Base-by-base conservation (phyloP, 2,888 invertebrate species). In the Chaitophorus viminalis region DNA sequence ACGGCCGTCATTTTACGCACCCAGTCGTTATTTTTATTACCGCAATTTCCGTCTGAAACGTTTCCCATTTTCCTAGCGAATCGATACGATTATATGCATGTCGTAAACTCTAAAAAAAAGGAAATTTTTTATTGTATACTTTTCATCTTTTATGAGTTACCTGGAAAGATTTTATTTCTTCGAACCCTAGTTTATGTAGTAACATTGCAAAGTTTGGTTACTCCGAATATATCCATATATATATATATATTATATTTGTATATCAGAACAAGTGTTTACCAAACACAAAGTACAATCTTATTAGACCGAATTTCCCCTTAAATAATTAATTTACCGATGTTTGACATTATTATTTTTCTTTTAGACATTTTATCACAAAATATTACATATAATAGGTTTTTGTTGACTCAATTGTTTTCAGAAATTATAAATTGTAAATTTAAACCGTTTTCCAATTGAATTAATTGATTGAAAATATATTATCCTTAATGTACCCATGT, bases 21-120 rank as follows among this genome's bases (percentile, higher is more conserved):
- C 52, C 78, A 60, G 79, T 36, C 78, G 74, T 81, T 65, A 74
- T 87, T 81, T 87, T 87, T 75, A 87, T 81, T n/a, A 31, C 52
- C 39, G 54, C 39, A 74, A 68, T 33, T 46, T 46, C 60, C 68
- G 65, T 65, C n/a, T 31, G 46, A 79, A 54, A 78, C 54, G 70
- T 72, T 87, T 87, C 33, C 6, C 72, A 18, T 87, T 81, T 87
- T 39, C 74, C 39, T 65, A 33, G 31, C 52, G 46, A 74, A 79
- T 86, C 79, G 79, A 86, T 84, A 76, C 60, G 83, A 33, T 84
- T 31, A 65, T 39, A 65, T 9, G 70, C 14, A 17, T 75, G 39
- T 76, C 60, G 75, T 75, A 78, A 72, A 85, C 46, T 29, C 29
- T 46, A 54, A 68, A n/a, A 25, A 76, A 39, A 29, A 75, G 46